Evolutionary conservation across 2,113 vertebrate genomes (phyloP).

Genomic region (Brachirus orientalis): DNA sequence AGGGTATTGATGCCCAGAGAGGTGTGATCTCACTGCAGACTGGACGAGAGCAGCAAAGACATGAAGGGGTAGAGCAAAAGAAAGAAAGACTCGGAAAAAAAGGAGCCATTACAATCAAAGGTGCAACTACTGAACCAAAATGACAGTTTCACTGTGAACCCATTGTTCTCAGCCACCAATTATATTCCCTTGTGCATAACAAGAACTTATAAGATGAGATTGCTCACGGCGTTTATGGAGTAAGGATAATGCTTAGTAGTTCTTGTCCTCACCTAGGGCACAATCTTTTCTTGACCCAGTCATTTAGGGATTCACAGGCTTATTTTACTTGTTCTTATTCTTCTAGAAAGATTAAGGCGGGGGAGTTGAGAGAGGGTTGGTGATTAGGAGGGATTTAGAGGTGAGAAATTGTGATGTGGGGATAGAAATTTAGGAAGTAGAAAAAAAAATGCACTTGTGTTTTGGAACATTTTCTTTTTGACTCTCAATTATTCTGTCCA

Average conservation of each 20-base stretch:
- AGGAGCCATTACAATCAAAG: constrained; percentile 46
- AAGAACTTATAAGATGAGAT: constrained; percentile 66
- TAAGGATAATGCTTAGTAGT: constrained; percentile 48
- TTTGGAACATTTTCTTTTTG: no score
- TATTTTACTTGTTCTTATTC: constrained; percentile 46
- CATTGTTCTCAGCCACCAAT: constrained; percentile 61
- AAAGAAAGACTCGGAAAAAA: neutral
- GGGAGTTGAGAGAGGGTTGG: no score
- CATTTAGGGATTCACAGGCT: constrained; percentile 21
- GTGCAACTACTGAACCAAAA: constrained; percentile 50
- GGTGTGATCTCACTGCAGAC: constrained; percentile 23
- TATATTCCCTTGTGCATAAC: constrained; percentile 66
- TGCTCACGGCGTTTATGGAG: constrained; percentile 61
- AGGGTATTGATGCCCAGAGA: constrained; percentile 60
- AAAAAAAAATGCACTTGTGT: no score
- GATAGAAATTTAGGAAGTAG: no score
- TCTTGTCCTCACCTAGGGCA: neutral
- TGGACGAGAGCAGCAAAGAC: no score
- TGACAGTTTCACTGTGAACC: constrained; percentile 51
- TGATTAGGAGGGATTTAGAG: no score
- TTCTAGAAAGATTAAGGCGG: no score
- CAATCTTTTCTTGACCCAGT: constrained; percentile 54
- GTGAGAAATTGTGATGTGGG: no score
- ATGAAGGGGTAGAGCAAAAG: no score
- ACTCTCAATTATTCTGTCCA: no score